A percentile compares a stretch with the other conserved stretches of the same genome.
phyloP scores from a whole-genome alignment of 2,797 vertebrate species.

The Sebastes trivittatus region DNA sequence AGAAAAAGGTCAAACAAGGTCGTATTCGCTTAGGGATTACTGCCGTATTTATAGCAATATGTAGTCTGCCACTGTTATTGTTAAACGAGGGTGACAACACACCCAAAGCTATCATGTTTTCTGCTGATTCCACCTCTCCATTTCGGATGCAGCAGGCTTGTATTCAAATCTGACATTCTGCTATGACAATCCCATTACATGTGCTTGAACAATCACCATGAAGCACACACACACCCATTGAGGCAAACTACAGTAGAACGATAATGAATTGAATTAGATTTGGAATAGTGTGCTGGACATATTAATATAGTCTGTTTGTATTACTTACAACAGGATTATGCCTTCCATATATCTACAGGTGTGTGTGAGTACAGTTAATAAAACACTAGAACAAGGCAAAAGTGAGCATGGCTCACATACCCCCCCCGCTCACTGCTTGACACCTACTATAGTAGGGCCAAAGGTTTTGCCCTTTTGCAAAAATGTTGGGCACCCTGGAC shows the following conservation, averaged over 20 bases:
- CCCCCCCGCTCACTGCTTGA: too few relatives aligned
- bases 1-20: constrained; percentile 18
- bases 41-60: not conserved
- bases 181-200: not conserved
- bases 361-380: not conserved
- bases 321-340: not conserved
- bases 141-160: not conserved
- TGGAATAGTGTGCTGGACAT: not conserved
- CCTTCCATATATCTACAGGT: not conserved
- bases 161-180: not conserved
- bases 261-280: not conserved
- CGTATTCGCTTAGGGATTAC: constrained; percentile 8
- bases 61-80: not conserved
- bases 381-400: not conserved
- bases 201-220: not conserved
- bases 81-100: not conserved
- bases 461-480: too few relatives aligned
- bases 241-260: not conserved
- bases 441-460: too few relatives aligned
- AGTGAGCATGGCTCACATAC: too few relatives aligned
- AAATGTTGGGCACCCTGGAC: too few relatives aligned
- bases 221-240: not conserved
- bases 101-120: not conserved
- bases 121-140: not conserved
- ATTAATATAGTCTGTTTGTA: not conserved